Evolutionary conservation across 2,888 invertebrate genomes (phyloP).

Genomic region (Drosophila rellima): DNA sequence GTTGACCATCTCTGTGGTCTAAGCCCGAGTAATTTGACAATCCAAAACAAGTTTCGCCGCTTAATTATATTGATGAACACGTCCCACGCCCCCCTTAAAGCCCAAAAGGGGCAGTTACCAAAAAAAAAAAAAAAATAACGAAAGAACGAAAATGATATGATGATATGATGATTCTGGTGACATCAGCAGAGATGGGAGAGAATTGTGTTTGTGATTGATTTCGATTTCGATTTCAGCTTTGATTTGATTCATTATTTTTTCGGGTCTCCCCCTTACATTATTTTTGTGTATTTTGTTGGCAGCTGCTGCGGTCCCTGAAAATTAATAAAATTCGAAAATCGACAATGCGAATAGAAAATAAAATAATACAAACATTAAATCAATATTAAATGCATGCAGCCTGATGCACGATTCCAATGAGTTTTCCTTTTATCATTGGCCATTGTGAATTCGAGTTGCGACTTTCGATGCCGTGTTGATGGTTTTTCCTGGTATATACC

Average conservation of each 20-base stretch:
- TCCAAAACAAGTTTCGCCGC: conserved; percentile 29
- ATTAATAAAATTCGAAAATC: conserved; percentile 24
- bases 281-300: background rate
- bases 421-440: conserved; percentile 16
- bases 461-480: background rate
- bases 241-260: conserved; percentile 25
- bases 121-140: background rate
- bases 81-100: background rate
- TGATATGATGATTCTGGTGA: conserved; percentile 16
- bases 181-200: conserved; percentile 21
- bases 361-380: conserved; percentile 24
- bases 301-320: conserved; percentile 8
- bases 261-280: background rate
- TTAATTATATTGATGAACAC: conserved; percentile 32
- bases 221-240: conserved; percentile 25
- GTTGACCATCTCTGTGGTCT: too few species aligned
- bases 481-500: background rate
- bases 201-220: conserved; percentile 43
- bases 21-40: conserved; percentile 27
- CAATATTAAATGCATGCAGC: conserved; percentile 40
- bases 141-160: background rate
- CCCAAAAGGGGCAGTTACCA: background rate
- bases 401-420: conserved; percentile 4
- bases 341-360: conserved; percentile 14
- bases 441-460: background rate